Evolutionary conservation across 2,113 vertebrate species (phyloP).

Genomic region (Micronycteris hirsuta): DNA sequence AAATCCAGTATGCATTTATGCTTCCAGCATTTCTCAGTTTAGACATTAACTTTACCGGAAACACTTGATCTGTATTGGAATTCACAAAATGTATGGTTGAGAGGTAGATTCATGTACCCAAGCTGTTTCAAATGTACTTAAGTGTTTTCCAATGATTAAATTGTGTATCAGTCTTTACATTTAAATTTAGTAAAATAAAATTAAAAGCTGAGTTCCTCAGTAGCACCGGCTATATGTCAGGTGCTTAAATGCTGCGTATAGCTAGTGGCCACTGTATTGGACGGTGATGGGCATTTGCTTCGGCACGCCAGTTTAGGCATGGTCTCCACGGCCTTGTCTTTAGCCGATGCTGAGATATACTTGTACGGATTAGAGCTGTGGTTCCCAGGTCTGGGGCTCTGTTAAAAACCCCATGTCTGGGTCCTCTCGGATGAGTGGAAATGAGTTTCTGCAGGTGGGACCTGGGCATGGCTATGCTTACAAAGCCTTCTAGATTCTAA

Average conservation of each 20-base stretch:
- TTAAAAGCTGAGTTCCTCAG: neutral
- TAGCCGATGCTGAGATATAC: neutral
- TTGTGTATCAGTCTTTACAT: neutral
- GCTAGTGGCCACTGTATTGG: neutral
- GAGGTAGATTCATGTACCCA: neutral
- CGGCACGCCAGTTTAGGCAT: neutral
- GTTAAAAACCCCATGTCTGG: neutral
- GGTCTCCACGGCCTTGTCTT: neutral
- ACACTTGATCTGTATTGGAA: neutral
- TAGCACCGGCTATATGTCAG: neutral
- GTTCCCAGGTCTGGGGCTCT: neutral
- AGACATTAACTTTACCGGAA: neutral
- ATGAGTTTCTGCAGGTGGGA: neutral
- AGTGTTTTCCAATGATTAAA: neutral
- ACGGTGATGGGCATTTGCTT: neutral
- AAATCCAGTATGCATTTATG: neutral
- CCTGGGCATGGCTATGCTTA: neutral
- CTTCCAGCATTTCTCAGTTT: neutral
- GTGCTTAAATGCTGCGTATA: neutral
- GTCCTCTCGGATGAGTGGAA: neutral
- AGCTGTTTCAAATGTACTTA: neutral
- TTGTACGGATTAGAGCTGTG: neutral
- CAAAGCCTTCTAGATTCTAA: neutral
- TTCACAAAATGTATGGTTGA: neutral
- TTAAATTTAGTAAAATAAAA: neutral